phyloP scores from a whole-genome alignment of 2,113 vertebrate genomes.

The Pyxicephalus adspersus region DNA sequence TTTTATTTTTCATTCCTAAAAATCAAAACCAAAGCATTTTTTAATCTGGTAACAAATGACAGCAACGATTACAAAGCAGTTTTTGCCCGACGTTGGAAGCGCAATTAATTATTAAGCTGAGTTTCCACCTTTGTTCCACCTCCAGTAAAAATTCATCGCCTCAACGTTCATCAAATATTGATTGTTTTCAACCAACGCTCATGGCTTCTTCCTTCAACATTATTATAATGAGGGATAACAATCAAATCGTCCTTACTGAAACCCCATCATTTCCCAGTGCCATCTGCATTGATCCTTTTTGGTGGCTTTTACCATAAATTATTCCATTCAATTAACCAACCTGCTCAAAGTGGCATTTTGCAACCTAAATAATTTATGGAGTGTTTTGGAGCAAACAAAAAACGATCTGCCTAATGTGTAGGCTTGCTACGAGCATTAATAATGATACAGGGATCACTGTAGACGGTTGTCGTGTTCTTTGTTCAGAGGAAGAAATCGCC shows the following conservation, averaged over 20 bases:
- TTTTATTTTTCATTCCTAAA: neutral
- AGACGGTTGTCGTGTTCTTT: conserved; percentile 63
- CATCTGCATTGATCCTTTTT: conserved; percentile 75
- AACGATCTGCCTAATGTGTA: conserved; percentile 66
- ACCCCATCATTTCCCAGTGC: conserved; percentile 74
- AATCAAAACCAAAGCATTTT: neutral
- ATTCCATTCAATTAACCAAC: conserved; percentile 86
- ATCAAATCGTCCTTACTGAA: conserved; percentile 76
- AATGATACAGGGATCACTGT: conserved; percentile 58
- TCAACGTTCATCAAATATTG: conserved; percentile 86
- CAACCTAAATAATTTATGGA: conserved; percentile 86
- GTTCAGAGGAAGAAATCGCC: conserved; percentile 62
- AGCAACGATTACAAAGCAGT: conserved; percentile 61
- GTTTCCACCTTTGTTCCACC: conserved; percentile 68
- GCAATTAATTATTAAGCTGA: conserved; percentile 72
- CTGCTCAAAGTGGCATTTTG: conserved; percentile 80
- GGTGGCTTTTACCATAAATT: conserved; percentile 81
- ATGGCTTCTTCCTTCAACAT: conserved; percentile 78
- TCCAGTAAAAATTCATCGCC: conserved; percentile 83
- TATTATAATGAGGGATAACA: conserved; percentile 86
- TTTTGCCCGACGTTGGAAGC: conserved; percentile 65
- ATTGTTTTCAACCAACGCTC: conserved; percentile 84
- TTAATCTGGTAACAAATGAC: conserved; percentile 39
- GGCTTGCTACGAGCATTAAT: conserved; percentile 70
- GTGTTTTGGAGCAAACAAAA: conserved; percentile 66